phyloP scores from a whole-genome alignment of 2,888 invertebrate species.

The Heliconius sara region DNA sequence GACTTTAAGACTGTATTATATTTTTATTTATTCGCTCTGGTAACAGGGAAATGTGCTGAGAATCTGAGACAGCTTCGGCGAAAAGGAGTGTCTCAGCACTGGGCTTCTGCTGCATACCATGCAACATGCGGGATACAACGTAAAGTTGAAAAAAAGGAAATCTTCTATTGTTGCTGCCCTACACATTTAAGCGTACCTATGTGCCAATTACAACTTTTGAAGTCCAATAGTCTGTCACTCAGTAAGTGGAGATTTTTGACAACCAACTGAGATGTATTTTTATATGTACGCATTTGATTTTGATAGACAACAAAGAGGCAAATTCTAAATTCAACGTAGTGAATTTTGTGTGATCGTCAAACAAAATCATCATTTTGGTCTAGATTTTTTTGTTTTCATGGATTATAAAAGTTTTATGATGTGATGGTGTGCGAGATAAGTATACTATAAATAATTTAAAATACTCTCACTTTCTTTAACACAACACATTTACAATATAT shows the following conservation, averaged over 20 bases:
- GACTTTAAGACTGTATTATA: background rate
- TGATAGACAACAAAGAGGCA: background rate
- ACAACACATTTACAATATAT: no score
- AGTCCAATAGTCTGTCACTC: no score
- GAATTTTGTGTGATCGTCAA: background rate
- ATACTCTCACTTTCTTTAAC: no score
- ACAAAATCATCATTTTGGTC: background rate
- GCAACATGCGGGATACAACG: background rate
- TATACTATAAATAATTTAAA: no score
- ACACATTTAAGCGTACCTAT: no score
- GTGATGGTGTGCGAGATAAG: no score
- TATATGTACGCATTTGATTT: background rate
- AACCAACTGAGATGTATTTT: background rate
- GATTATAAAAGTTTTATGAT: no score
- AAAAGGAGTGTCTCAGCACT: background rate
- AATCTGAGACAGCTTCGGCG: no score
- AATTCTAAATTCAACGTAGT: background rate
- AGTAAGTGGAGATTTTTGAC: background rate
- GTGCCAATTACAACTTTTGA: no score
- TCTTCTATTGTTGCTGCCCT: no score
- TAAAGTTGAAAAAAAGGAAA: background rate
- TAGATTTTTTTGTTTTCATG: no score
- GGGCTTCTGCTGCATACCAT: background rate
- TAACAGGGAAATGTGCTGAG: background rate
- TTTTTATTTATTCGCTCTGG: background rate